Conservation (phyloP, 2,113 vertebrate species). For the Poeciliopsis turrubarensis region DNA sequence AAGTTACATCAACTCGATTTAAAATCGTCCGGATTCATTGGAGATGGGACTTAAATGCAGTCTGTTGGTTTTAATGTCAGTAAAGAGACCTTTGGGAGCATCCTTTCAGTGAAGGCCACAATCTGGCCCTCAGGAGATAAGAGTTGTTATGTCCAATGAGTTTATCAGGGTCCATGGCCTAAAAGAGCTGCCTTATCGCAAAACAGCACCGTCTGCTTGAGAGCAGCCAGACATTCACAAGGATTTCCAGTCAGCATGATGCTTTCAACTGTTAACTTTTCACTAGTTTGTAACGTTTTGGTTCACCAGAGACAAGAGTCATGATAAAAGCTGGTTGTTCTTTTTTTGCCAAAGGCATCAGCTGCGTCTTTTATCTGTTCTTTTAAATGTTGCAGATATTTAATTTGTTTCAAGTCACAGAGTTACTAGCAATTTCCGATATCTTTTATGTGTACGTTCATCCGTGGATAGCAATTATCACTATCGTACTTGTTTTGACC, state of each 20-base stretch:
- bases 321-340: background rate
- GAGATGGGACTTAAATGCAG: constrained; percentile 22
- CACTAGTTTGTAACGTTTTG: background rate
- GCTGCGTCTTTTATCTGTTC: background rate
- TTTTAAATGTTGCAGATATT: background rate
- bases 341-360: background rate
- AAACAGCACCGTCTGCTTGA: constrained; percentile 44
- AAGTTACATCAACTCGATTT: constrained; percentile 19
- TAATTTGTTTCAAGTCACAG: background rate
- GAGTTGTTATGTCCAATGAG: constrained; percentile 33
- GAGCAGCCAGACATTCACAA: constrained; percentile 55
- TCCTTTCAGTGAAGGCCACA: constrained; percentile 58
- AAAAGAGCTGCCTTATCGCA: constrained; percentile 66
- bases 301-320: background rate
- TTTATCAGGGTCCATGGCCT: constrained; percentile 71
- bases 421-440: background rate
- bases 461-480: too few species aligned
- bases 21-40: constrained; percentile 25
- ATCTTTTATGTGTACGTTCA: background rate
- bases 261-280: background rate
- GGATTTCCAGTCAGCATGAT: constrained; percentile 53
- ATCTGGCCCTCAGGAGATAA: constrained; percentile 83
- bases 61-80: constrained; percentile 52
- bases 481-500: too few species aligned
- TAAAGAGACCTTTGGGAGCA: constrained; percentile 44